A percentile compares a stretch with the other conserved stretches of the same genome.
These are phyloP conservation scores for Balearica regulorum DNA, from an alignment of 2,797 vertebrate species.

Conservation along the genomic window DNA sequence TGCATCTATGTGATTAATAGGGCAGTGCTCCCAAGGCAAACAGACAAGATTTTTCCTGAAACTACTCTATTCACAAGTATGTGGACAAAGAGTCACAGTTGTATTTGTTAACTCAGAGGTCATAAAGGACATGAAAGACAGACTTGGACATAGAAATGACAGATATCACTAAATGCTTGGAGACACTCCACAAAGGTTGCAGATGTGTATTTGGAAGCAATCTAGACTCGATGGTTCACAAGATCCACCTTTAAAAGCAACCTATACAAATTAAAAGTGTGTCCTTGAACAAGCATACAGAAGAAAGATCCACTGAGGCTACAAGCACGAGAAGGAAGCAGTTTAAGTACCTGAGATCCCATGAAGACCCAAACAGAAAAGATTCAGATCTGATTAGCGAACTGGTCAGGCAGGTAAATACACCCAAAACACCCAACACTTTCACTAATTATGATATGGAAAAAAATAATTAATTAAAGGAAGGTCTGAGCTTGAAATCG, in stretches of 20 bases:
- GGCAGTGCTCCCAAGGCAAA: not conserved
- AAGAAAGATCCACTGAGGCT: not conserved
- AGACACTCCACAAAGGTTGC: not conserved
- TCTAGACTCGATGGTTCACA: not conserved
- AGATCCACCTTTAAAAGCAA: not conserved
- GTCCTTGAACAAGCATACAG: not conserved
- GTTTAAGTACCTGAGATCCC: not conserved
- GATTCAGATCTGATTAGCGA: not conserved
- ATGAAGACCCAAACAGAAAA: not conserved
- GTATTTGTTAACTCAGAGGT: not conserved
- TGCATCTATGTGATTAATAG: not conserved
- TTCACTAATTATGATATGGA: not conserved
- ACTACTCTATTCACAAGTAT: not conserved
- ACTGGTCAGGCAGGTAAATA: not conserved
- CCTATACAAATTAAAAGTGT: not conserved
- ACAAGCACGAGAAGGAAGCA: not conserved
- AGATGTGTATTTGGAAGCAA: not conserved
- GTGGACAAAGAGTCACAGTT: not conserved
- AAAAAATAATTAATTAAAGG: not conserved
- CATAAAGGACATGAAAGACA: not conserved
- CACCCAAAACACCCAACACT: not conserved
- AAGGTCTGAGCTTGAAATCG: not conserved
- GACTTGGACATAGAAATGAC: not conserved
- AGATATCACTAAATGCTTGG: not conserved
- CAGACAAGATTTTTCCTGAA: not conserved